Percentiles rank a stretch among this genome's conserved stretches.
Conservation (phyloP, 2,888 invertebrate species). For the Conops quadrifasciatus region DNA sequence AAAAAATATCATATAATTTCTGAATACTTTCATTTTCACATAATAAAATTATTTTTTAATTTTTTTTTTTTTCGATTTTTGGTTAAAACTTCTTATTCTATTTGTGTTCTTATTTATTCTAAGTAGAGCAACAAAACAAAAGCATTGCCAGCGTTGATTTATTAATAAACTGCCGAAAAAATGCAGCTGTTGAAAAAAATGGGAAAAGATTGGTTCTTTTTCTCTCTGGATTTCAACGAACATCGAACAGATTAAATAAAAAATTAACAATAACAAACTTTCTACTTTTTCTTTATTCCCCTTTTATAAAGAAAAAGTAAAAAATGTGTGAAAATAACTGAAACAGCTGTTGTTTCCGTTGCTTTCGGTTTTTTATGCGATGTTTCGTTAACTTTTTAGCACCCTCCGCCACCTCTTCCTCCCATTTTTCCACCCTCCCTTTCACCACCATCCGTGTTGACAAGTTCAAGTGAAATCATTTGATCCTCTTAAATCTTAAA, state of each 20-base stretch:
- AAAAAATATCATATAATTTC: neutral
- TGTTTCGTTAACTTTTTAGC: too few species aligned
- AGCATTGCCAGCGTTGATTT: neutral
- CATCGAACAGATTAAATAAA: neutral
- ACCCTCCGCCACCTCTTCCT: too few species aligned
- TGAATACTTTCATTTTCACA: too few species aligned
- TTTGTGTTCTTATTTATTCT: neutral
- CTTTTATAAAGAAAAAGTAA: neutral
- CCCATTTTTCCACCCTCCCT: neutral
- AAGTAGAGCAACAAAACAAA: neutral
- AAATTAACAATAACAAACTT: neutral
- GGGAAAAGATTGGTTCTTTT: neutral
- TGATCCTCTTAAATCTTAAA: neutral
- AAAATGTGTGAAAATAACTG: neutral
- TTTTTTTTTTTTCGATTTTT: neutral
- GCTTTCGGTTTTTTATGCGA: too few species aligned
- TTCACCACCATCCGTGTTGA: neutral
- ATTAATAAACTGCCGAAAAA: neutral
- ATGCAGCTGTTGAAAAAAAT: neutral
- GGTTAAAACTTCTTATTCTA: neutral
- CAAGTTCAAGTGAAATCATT: constrained; percentile 15
- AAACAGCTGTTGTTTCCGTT: neutral
- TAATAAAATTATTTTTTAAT: neutral
- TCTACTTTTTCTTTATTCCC: neutral
- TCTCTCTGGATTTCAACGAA: neutral